phyloP scores from a whole-genome alignment of 2,113 vertebrate species.

The Elephas maximus region DNA sequence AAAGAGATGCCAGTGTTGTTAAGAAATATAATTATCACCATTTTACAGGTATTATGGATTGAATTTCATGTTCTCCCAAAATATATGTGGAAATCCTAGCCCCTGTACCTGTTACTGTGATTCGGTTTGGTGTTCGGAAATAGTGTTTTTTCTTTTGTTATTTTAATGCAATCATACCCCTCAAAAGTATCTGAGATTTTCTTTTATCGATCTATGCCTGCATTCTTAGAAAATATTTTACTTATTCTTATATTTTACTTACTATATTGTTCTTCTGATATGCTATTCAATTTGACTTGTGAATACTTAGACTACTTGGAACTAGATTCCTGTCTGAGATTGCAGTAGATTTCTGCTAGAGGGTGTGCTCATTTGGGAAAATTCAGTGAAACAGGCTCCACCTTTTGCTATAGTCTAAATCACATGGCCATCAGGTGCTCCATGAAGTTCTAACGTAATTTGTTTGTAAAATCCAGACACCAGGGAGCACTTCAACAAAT shows the following conservation, averaged over 20 bases:
- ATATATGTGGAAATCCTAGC: no score
- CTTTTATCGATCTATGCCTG: background rate
- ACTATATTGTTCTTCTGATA: background rate
- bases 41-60: no score
- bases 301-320: background rate
- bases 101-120: no score
- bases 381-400: background rate
- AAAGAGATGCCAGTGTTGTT: no score
- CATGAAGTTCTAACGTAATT: background rate
- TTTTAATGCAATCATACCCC: no score
- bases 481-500: background rate
- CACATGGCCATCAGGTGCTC: background rate
- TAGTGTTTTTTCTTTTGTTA: no score
- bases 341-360: background rate
- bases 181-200: background rate
- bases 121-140: no score
- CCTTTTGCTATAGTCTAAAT: background rate
- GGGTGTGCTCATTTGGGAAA: background rate
- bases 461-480: background rate
- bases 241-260: background rate
- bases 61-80: no score
- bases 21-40: no score
- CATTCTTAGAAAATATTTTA: background rate
- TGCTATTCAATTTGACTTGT: background rate
- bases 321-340: background rate